These are phyloP conservation scores for Lacerta bilineata DNA, from an alignment of 2,797 vertebrate species.

Conservation along the genomic window DNA sequence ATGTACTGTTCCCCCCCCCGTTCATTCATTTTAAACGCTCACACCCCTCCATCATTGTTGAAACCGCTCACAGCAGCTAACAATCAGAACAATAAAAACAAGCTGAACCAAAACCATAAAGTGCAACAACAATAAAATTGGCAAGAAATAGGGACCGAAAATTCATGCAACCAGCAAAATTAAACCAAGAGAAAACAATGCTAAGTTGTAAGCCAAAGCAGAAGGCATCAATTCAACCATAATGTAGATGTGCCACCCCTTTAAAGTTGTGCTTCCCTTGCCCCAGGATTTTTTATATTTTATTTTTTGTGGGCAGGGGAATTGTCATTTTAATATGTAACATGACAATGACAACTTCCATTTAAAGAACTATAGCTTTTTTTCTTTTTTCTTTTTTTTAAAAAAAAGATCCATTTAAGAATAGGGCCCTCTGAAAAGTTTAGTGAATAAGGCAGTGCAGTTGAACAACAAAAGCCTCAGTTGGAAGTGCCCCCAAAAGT, in stretches of 20 bases:
- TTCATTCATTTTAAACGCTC: background rate
- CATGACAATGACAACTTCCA: no score
- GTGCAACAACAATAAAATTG: background rate
- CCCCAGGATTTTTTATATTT: no score
- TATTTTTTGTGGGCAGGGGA: no score
- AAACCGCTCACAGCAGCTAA: background rate
- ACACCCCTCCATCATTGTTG: background rate
- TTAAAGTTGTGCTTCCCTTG: no score
- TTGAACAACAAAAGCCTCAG: no score
- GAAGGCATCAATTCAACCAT: background rate
- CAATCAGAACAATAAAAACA: background rate
- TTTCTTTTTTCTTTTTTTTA: no score
- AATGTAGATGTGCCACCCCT: background rate
- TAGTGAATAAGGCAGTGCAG: no score
- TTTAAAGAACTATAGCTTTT: no score
- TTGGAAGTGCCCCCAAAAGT: no score
- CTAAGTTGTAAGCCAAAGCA: background rate
- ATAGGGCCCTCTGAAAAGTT: no score
- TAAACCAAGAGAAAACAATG: background rate
- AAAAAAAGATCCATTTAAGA: no score
- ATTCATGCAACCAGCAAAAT: background rate
- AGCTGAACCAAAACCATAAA: background rate
- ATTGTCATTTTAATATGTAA: no score
- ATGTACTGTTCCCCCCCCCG: background rate
- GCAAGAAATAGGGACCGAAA: background rate